Percentiles rank a stretch among this genome's conserved stretches.
Conservation (phyloP, 2,113 vertebrate species). For the Malurus elegans region DNA sequence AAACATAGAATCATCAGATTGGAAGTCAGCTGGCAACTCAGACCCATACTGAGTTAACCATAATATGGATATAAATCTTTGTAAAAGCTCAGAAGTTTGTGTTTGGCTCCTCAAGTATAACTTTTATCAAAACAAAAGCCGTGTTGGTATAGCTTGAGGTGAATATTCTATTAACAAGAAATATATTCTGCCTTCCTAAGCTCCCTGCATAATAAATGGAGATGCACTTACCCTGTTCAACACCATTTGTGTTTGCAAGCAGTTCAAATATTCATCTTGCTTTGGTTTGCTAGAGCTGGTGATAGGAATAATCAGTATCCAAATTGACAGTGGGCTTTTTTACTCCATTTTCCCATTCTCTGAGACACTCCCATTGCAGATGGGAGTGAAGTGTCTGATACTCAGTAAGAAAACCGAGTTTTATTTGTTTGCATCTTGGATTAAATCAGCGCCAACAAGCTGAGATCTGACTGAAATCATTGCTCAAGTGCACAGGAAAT, state of each 20-base stretch:
- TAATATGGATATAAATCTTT: not conserved
- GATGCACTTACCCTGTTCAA: slow-evolving; percentile 15
- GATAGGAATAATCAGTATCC: not conserved
- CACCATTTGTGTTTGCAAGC: slow-evolving; percentile 6
- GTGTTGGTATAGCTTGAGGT: not conserved
- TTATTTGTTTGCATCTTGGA: not conserved
- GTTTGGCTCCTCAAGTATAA: not conserved
- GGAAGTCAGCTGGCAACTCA: not conserved
- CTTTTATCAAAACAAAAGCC: slow-evolving; percentile 36
- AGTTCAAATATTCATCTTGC: slow-evolving; percentile 33
- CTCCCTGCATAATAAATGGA: slow-evolving; percentile 22
- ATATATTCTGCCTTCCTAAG: slow-evolving; percentile 1
- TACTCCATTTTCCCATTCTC: not conserved
- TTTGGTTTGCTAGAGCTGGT: not conserved
- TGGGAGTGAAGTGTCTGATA: not conserved
- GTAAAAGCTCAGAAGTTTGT: not conserved
- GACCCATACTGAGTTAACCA: not conserved
- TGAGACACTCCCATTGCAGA: not conserved
- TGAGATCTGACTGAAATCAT: not conserved
- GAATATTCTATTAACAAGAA: slow-evolving; percentile 16
- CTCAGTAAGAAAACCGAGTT: not conserved
- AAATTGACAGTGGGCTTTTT: not conserved
- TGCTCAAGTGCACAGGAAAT: not conserved
- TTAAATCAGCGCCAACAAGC: not conserved
- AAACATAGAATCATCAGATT: not conserved